Evolutionary conservation across 2,797 vertebrate genomes (phyloP).

Genomic region (Sternarchorhynchus goeldii): DNA sequence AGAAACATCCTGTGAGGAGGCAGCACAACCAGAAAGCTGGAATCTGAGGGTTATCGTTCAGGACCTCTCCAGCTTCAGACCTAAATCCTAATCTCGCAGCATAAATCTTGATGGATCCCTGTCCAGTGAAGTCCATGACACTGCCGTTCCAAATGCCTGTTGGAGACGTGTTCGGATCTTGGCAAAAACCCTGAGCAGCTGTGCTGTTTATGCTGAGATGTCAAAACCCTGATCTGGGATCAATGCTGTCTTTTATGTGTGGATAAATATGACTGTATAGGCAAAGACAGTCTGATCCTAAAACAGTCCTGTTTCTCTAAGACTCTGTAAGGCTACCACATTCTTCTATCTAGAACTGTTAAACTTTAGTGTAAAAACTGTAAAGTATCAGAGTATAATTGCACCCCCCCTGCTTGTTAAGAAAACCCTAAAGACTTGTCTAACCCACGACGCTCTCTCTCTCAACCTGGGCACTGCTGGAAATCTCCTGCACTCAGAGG

Average conservation of each 20-base stretch:
- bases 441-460: no score
- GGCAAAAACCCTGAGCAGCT: slow-evolving; percentile 72
- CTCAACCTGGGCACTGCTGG: no score
- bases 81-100: slow-evolving; percentile 50
- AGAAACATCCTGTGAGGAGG: slow-evolving; percentile 41
- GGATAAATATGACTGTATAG: not conserved
- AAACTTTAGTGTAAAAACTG: no score
- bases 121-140: slow-evolving; percentile 62
- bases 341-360: not conserved
- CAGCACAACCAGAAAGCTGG: not conserved
- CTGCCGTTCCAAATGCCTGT: slow-evolving; percentile 69
- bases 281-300: slow-evolving; percentile 28
- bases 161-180: slow-evolving; percentile 66
- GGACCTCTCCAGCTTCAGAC: slow-evolving; percentile 48
- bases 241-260: not conserved
- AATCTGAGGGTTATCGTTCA: slow-evolving; percentile 49
- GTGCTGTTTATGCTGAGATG: slow-evolving; percentile 62
- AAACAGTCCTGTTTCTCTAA: slow-evolving; percentile 22
- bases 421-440: no score
- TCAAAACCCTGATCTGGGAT: not conserved
- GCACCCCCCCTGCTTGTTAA: slow-evolving; percentile 3
- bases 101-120: slow-evolving; percentile 62
- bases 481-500: no score
- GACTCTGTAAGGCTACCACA: slow-evolving; percentile 27
- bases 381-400: slow-evolving; percentile 20